Evolutionary conservation across 1,140 invertebrate species (phyloP).

Genomic region (Eupeodes corollae): DNA sequence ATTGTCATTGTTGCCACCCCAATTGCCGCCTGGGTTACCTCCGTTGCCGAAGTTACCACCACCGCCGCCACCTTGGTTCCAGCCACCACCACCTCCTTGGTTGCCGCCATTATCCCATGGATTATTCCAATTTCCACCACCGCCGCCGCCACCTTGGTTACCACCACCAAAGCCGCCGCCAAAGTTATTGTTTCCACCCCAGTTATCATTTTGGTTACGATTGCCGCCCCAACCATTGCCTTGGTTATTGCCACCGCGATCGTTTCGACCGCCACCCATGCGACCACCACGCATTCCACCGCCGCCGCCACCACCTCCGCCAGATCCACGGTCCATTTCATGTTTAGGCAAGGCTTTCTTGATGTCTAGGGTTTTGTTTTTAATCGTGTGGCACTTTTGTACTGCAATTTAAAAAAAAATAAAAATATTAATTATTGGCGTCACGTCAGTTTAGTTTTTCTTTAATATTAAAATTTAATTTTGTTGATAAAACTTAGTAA

Average conservation of each 20-base stretch:
- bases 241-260: constrained; percentile 34
- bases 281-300: constrained; percentile 4
- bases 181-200: constrained; percentile 32
- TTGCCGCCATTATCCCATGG: constrained; percentile 44
- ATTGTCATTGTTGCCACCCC: constrained; percentile 44
- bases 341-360: constrained; percentile 66
- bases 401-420: constrained; percentile 39
- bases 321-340: constrained; percentile 47
- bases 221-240: constrained; percentile 8
- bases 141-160: constrained; percentile 58
- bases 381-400: constrained; percentile 60
- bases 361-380: constrained; percentile 65
- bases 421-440: constrained; percentile 16
- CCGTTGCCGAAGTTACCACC: constrained; percentile 34
- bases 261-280: constrained; percentile 15
- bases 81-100: constrained; percentile 34
- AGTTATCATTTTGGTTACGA: constrained; percentile 34
- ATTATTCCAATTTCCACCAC: constrained; percentile 53
- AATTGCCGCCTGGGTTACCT: constrained; percentile 31
- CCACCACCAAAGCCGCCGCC: constrained; percentile 58
- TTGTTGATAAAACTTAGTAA: no score
- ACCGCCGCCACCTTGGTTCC: constrained; percentile 21
- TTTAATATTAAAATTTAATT: no score
- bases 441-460: no score
- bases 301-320: constrained; percentile 20